Evolutionary conservation across 2,888 invertebrate species (phyloP).

Genomic region (Ecliptopera silaceata): DNA sequence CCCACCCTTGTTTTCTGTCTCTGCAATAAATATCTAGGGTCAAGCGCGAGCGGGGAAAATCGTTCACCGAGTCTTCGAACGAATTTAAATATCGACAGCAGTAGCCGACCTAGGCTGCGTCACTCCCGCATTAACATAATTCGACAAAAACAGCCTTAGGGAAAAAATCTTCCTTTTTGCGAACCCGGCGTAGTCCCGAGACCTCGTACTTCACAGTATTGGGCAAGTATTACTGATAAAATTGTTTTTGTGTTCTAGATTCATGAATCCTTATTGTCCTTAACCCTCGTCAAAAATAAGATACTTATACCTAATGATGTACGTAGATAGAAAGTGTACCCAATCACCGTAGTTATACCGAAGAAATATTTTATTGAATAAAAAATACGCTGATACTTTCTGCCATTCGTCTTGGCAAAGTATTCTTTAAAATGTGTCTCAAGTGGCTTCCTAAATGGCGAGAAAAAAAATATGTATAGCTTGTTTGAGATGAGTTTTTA

Average conservation of each 20-base stretch:
- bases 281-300: constrained; percentile 28
- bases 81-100: constrained; percentile 77
- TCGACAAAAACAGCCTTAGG: constrained; percentile 70
- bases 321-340: constrained; percentile 19
- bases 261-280: constrained; percentile 22
- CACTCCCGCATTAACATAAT: constrained; percentile 76
- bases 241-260: constrained; percentile 38
- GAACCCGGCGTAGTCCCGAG: constrained; percentile 46
- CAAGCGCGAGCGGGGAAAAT: constrained; percentile 51
- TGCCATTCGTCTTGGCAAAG: constrained; percentile 32
- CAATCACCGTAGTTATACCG: constrained; percentile 16
- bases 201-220: constrained; percentile 64
- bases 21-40: constrained; percentile 50
- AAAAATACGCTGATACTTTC: constrained; percentile 25
- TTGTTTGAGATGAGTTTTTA: constrained; percentile 41
- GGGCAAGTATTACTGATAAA: constrained; percentile 57
- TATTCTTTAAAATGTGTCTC: constrained; percentile 33
- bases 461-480: constrained; percentile 33
- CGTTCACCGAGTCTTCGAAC: constrained; percentile 53
- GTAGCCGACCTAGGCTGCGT: constrained; percentile 65
- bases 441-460: constrained; percentile 45
- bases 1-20: constrained; percentile 48
- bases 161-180: constrained; percentile 61
- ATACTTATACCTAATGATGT: constrained; percentile 23
- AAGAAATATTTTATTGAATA: constrained; percentile 19